Percentiles rank a stretch among this genome's conserved stretches.
phyloP scores from a whole-genome alignment of 2,888 invertebrate genomes.

The Trichopria drosophilae region DNA sequence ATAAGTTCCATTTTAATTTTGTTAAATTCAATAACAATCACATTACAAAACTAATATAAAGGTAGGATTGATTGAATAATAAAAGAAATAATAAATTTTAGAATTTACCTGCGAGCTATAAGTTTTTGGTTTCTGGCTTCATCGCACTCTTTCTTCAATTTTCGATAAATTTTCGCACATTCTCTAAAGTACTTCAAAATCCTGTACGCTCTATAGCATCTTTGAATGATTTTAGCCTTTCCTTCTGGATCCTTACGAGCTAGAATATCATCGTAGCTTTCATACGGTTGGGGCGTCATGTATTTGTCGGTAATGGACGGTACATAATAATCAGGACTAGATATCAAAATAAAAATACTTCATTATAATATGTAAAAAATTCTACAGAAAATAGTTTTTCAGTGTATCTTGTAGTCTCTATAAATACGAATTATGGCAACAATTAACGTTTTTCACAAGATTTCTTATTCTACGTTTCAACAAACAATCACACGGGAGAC shows the following conservation, averaged over 20 bases:
- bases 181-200: slow-evolving; percentile 61
- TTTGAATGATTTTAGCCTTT: slow-evolving; percentile 66
- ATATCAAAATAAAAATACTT: neutral
- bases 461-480: neutral
- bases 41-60: too few relatives aligned
- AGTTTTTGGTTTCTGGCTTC: too few relatives aligned
- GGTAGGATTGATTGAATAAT: too few relatives aligned
- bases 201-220: slow-evolving; percentile 66
- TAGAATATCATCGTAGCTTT: slow-evolving; percentile 67
- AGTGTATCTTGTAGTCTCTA: neutral
- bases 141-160: slow-evolving; percentile 61
- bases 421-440: neutral
- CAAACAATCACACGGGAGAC: too few relatives aligned
- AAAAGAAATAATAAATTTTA: too few relatives aligned
- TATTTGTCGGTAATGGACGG: slow-evolving; percentile 68
- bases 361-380: neutral
- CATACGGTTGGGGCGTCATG: slow-evolving; percentile 66
- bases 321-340: slow-evolving; percentile 62
- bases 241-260: slow-evolving; percentile 50
- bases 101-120: too few relatives aligned
- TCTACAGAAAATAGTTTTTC: neutral
- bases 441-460: too few relatives aligned
- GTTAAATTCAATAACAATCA: too few relatives aligned
- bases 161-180: slow-evolving; percentile 61
- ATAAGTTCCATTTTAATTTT: too few relatives aligned